phyloP scores from a whole-genome alignment of 2,888 invertebrate species.

The Aphidoletes aphidimyza region DNA sequence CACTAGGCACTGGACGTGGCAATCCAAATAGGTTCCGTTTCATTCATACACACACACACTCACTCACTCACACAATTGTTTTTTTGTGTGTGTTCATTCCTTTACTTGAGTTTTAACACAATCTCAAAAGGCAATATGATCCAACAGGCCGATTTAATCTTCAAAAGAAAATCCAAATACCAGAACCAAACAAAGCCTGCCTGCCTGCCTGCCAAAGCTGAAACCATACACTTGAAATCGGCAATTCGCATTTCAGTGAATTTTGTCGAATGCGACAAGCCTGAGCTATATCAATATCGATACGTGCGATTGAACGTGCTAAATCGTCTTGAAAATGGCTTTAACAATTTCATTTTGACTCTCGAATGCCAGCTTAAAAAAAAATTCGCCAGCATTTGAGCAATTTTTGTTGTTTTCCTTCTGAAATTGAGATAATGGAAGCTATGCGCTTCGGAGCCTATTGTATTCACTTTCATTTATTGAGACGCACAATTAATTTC shows the following conservation, averaged over 20 bases:
- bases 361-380: not conserved
- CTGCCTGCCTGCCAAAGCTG: not conserved
- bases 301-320: constrained; percentile 44
- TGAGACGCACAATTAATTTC: constrained; percentile 27
- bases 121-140: not conserved
- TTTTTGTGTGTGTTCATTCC: not conserved
- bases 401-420: too few relatives aligned
- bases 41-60: too few relatives aligned
- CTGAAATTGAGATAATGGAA: constrained; percentile 2
- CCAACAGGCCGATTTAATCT: not conserved
- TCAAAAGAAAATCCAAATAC: constrained; percentile 13
- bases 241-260: too few relatives aligned
- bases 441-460: not conserved
- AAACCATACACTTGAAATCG: too few relatives aligned
- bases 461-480: constrained; percentile 22
- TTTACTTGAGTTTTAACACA: not conserved
- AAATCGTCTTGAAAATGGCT: constrained; percentile 50
- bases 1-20: not conserved
- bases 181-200: not conserved
- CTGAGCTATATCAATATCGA: constrained; percentile 8
- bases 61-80: too few relatives aligned
- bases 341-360: constrained; percentile 38
- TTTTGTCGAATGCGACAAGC: not conserved
- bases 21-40: not conserved
- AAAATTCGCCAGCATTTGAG: too few relatives aligned